These are phyloP conservation scores for Habroteleia sp. DNA, from an alignment of 2,888 invertebrate genomes.

Conservation along the genomic window DNA sequence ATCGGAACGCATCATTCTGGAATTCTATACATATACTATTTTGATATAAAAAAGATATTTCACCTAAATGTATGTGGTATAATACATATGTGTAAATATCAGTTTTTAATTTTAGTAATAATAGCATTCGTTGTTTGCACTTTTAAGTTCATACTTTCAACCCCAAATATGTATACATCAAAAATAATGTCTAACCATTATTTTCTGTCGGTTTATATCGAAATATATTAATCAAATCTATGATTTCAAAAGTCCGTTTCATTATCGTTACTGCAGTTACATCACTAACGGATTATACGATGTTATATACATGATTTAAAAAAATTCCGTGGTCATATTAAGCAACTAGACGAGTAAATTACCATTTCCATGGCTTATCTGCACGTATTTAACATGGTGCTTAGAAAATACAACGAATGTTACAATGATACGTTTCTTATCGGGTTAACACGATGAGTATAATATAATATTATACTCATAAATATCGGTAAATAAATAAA, in stretches of 20 bases:
- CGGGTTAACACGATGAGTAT: conserved; percentile 18
- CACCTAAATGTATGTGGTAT: too few species aligned
- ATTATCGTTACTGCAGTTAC: conserved; percentile 37
- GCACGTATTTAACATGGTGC: conserved; percentile 7
- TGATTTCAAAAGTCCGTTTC: conserved; percentile 25
- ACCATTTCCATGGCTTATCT: conserved; percentile 27
- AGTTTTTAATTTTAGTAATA: too few species aligned
- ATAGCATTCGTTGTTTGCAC: too few species aligned
- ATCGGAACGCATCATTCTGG: too few species aligned
- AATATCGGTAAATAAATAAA: too few species aligned
- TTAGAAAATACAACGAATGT: conserved; percentile 12
- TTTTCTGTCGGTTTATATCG: conserved; percentile 7
- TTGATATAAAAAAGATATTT: too few species aligned
- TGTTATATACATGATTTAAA: conserved; percentile 9
- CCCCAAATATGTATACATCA: too few species aligned
- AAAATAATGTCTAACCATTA: too few species aligned
- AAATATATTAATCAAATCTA: conserved; percentile 23
- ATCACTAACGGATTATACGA: conserved; percentile 30
- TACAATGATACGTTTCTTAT: conserved; percentile 26
- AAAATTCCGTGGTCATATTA: conserved; percentile 19
- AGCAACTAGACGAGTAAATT: conserved; percentile 17
- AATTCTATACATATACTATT: too few species aligned
- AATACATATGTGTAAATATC: too few species aligned
- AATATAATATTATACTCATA: too few species aligned
- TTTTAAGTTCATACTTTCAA: too few species aligned